Evolutionary conservation across 2,797 vertebrate genomes (phyloP), one percentile per base, ranked within the genome.

Genomic region (Falco biarmicus): DNA sequence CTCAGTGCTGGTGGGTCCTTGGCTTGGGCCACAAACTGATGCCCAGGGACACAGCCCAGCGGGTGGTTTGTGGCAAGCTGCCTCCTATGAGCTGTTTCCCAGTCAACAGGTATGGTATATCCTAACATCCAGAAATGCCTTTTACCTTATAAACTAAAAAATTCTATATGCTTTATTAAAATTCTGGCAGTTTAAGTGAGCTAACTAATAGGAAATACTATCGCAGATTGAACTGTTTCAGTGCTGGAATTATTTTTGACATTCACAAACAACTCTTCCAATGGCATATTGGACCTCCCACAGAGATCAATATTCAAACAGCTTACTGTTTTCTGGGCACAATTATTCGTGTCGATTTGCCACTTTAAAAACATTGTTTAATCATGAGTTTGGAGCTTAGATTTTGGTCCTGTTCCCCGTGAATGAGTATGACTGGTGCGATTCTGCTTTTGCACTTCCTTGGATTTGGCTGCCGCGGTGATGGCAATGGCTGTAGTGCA

Each of bases 181-280:
- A 74, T 79, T 86, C 68, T 89, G 56, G 26, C 61, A 74, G 24
- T 66, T 90, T 70, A 45, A 68, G 18, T 10, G 47, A 61, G 73
- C 25, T 66, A 56, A 45, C 66, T 73, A 84, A 70, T 64, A 90
- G 56, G 54, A 94, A 85, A 56, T 68, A 50, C 39, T 91, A 59
- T 26, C 7, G 3, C 77, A 90, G 86, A 45, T 50, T 64, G 78
- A 53, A 80, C 71, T 31, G 48, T 82, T 95, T 87, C 60, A 83
- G 85, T 61, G 60, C 56, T 95, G 77, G 79, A 75, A 74, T 87
- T 89, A 50, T 73, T 93, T 92, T 59, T 93, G 60, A 79, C 34
- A 54, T 75, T 85, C 48, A 48, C 34, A 53, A 87, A 47, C 37
- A 65, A 57, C 34, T 79, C 70, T 89, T 94, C 66, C 70, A 60